Conservation (phyloP, 2,797 vertebrate species). For the Gadopsis bispinosus region DNA sequence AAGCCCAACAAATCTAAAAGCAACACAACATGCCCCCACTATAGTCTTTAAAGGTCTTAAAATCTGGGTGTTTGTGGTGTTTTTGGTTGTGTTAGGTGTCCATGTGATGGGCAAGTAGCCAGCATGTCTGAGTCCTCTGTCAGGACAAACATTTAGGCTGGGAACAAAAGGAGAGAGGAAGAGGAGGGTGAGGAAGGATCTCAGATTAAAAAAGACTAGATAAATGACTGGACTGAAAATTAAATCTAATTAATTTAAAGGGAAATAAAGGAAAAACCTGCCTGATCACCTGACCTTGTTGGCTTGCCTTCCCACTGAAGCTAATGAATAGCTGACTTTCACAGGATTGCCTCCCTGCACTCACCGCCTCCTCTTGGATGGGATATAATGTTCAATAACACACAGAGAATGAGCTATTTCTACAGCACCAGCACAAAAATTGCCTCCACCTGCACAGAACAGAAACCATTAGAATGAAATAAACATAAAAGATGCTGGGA, state of each 20-base stretch:
- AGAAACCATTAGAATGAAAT: conserved; percentile 47
- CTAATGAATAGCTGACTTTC: neutral
- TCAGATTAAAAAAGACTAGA: neutral
- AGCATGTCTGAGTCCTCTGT: conserved; percentile 9
- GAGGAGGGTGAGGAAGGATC: neutral
- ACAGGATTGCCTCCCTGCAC: conserved; percentile 6
- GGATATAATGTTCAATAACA: conserved; percentile 24
- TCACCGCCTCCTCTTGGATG: conserved; percentile 11
- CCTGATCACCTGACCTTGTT: neutral
- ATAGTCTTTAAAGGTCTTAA: too few relatives aligned
- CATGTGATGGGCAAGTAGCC: neutral
- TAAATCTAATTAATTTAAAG: neutral
- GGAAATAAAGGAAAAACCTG: neutral
- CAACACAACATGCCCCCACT: neutral
- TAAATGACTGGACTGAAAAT: neutral
- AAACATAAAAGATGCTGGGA: conserved; percentile 41
- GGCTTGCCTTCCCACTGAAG: neutral
- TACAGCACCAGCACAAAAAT: conserved; percentile 42
- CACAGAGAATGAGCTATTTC: conserved; percentile 20
- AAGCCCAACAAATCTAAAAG: neutral
- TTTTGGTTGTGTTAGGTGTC: neutral
- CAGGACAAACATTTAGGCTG: neutral
- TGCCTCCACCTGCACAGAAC: conserved; percentile 25
- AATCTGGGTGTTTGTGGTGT: neutral
- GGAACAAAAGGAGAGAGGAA: neutral